Evolutionary conservation across 2,888 invertebrate species (phyloP).

Genomic region (Colostygia pectinataria): DNA sequence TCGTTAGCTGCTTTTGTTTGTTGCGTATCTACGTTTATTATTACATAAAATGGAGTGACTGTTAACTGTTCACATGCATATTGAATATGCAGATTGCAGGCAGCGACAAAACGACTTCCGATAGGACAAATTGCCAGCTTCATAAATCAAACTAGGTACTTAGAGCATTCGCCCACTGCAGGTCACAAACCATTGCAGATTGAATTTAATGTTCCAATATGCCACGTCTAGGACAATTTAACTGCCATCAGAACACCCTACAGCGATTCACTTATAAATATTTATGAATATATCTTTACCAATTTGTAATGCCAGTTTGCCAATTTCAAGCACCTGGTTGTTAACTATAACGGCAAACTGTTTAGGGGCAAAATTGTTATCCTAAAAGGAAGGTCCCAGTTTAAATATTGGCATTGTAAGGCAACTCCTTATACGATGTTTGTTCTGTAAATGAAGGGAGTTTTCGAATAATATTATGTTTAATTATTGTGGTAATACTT

Average conservation of each 20-base stretch:
- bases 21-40: no score
- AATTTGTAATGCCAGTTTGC: constrained; percentile 45
- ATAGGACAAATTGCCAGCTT: constrained; percentile 59
- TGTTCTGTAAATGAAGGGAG: constrained; percentile 42
- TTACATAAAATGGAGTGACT: no score
- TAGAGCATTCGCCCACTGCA: constrained; percentile 58
- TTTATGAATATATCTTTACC: constrained; percentile 71
- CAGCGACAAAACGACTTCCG: constrained; percentile 49
- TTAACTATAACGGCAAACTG: constrained; percentile 51
- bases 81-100: no score
- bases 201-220: constrained; percentile 67
- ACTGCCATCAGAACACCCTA: constrained; percentile 62
- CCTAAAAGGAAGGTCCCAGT: constrained; percentile 59
- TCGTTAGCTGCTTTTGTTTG: no score
- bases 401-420: constrained; percentile 54
- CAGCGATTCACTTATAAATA: constrained; percentile 65
- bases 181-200: constrained; percentile 55
- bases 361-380: constrained; percentile 50
- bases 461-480: constrained; percentile 30
- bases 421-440: constrained; percentile 44
- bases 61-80: no score
- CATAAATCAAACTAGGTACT: constrained; percentile 66
- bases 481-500: constrained; percentile 43
- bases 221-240: constrained; percentile 64
- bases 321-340: constrained; percentile 44